These are phyloP conservation scores for Notolepis coatsorum DNA, from an alignment of 2,797 vertebrate species.

Conservation along the genomic window DNA sequence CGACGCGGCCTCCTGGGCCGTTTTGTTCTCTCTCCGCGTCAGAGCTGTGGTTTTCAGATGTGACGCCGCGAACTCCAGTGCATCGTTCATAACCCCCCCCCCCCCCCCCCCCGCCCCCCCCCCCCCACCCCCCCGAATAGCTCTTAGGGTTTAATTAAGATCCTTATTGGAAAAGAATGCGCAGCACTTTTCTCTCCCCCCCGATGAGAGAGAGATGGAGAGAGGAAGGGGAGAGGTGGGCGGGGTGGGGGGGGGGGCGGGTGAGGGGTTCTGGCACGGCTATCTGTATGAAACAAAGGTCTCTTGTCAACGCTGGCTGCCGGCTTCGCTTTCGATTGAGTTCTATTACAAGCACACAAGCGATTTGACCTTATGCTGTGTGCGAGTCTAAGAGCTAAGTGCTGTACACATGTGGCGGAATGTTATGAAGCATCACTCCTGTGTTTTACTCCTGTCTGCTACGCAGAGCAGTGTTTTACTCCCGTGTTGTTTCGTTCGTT, in stretches of 20 bases:
- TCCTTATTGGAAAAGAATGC: constrained; percentile 21
- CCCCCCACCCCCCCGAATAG: too few species aligned
- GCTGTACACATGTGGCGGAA: constrained; percentile 44
- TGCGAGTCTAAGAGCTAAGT: constrained; percentile 63
- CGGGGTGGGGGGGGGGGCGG: too few species aligned
- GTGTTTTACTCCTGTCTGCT: constrained; percentile 23
- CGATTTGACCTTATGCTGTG: constrained; percentile 59
- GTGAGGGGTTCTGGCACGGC: constrained; percentile 32
- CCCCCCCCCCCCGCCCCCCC: too few species aligned
- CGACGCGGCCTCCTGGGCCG: constrained; percentile 22
- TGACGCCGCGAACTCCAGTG: constrained; percentile 31
- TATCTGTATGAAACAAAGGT: constrained; percentile 50
- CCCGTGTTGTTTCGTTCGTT: too few species aligned
- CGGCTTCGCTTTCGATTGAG: constrained; percentile 39
- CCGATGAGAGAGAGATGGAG: constrained; percentile 47
- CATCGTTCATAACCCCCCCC: constrained; percentile 44
- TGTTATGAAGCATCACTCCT: constrained; percentile 32
- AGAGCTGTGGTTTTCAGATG: constrained; percentile 19
- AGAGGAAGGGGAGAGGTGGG: too few species aligned
- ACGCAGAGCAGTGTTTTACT: too few species aligned
- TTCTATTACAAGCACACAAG: constrained; percentile 67
- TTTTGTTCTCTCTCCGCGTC: constrained; percentile 50
- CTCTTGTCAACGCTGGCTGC: constrained; percentile 48
- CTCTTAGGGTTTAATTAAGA: constrained; percentile 64
- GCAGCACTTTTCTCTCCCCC: constrained; percentile 37